Conservation (phyloP, 2,113 vertebrate genomes). For the Heteronetta atricapilla region DNA sequence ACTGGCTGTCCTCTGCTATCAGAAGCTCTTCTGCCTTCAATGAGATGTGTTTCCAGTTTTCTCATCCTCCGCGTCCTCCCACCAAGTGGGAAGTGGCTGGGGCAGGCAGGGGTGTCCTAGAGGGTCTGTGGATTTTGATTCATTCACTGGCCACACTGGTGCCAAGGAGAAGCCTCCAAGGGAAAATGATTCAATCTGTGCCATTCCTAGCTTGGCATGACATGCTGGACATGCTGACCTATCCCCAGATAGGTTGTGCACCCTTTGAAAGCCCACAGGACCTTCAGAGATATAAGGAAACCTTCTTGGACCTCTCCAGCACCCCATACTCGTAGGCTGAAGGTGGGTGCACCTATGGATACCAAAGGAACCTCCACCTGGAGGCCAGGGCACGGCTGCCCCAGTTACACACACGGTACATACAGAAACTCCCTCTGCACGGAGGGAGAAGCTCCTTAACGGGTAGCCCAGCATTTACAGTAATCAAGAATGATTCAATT, state of each 20-base stretch:
- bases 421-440: not conserved
- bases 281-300: not conserved
- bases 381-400: not conserved
- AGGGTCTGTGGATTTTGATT: not conserved
- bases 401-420: not conserved
- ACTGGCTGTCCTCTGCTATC: not conserved
- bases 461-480: conserved; percentile 60
- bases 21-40: not conserved
- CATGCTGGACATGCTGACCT: not conserved
- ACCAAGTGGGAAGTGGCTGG: not conserved
- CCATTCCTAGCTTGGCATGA: not conserved
- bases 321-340: not conserved
- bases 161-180: not conserved
- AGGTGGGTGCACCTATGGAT: not conserved
- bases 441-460: not conserved
- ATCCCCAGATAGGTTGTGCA: not conserved
- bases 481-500: conserved; percentile 72
- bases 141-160: fast-evolving
- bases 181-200: not conserved
- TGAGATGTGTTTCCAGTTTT: not conserved
- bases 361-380: not conserved
- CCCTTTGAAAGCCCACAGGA: not conserved
- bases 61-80: not conserved
- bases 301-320: not conserved
- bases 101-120: not conserved